A percentile compares a stretch with the other conserved stretches of the same genome.
Conservation (phyloP, 2,888 invertebrate species). For the Melieria omissa region DNA sequence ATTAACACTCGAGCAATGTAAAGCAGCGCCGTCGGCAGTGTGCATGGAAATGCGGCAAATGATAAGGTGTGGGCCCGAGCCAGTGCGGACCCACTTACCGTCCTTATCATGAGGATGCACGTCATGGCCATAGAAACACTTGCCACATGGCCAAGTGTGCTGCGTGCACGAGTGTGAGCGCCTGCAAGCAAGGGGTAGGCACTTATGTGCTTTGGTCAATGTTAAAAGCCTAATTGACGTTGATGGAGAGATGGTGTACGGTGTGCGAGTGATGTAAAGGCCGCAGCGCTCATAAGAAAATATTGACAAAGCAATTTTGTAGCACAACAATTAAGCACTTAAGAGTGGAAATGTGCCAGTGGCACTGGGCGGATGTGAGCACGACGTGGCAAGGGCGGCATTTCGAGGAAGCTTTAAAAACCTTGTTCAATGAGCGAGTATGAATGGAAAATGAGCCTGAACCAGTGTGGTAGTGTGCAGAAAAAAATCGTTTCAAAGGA, state of each 20-base stretch:
- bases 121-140: background rate
- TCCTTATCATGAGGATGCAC: too few species aligned
- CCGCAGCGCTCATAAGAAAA: constrained; percentile 34
- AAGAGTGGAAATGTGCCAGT: constrained; percentile 24
- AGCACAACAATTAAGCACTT: constrained; percentile 48
- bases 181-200: constrained; percentile 28
- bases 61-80: too few species aligned
- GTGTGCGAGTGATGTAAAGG: constrained; percentile 12
- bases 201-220: constrained; percentile 47
- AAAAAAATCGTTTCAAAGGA: too few species aligned
- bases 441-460: too few species aligned
- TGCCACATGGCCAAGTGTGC: too few species aligned
- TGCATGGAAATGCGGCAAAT: too few species aligned
- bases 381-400: background rate
- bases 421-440: too few species aligned
- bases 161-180: background rate
- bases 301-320: constrained; percentile 50
- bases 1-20: too few species aligned
- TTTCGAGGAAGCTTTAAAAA: too few species aligned
- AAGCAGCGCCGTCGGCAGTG: too few species aligned
- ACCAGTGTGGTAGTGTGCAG: too few species aligned
- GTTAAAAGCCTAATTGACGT: constrained; percentile 48
- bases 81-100: too few species aligned
- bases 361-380: background rate
- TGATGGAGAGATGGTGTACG: constrained; percentile 14